phyloP scores from a whole-genome alignment of 2,797 vertebrate genomes.

The Valencia hispanica region DNA sequence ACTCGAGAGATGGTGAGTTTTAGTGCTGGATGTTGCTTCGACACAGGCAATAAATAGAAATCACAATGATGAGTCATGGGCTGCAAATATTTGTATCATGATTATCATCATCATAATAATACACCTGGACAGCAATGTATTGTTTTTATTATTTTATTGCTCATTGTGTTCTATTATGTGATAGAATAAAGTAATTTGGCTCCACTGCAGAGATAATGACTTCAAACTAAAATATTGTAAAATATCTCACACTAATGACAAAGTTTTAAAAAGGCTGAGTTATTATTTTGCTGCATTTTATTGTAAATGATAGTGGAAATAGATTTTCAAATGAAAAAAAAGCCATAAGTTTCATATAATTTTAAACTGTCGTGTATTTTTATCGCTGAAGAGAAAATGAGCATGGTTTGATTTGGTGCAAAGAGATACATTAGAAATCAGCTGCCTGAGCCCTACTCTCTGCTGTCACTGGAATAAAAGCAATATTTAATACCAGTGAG shows the following conservation, averaged over 20 bases:
- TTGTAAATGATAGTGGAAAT: not conserved
- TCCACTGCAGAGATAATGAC: not conserved
- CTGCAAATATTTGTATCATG: too few species aligned
- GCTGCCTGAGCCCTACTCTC: slow-evolving; percentile 60
- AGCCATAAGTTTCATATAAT: not conserved
- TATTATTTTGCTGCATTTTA: not conserved
- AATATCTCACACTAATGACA: not conserved
- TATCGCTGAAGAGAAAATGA: slow-evolving; percentile 8
- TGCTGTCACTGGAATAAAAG: slow-evolving; percentile 70
- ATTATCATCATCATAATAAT: too few species aligned
- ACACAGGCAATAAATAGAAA: too few species aligned
- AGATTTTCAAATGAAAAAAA: not conserved
- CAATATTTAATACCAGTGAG: slow-evolving; percentile 72
- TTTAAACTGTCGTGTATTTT: slow-evolving; percentile 20
- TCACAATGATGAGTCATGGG: too few species aligned
- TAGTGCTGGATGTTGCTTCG: too few species aligned
- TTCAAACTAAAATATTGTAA: not conserved
- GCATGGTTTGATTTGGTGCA: slow-evolving; percentile 30
- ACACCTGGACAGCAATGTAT: too few species aligned
- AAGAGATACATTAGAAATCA: slow-evolving; percentile 56
- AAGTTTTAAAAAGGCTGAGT: not conserved
- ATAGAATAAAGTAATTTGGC: not conserved
- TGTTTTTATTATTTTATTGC: not conserved
- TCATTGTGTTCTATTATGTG: not conserved
- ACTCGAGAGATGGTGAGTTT: too few species aligned